Evolutionary conservation across 2,888 invertebrate species (phyloP), one percentile per base, ranked within the genome.

Genomic region (Cremastinae sp.): DNA sequence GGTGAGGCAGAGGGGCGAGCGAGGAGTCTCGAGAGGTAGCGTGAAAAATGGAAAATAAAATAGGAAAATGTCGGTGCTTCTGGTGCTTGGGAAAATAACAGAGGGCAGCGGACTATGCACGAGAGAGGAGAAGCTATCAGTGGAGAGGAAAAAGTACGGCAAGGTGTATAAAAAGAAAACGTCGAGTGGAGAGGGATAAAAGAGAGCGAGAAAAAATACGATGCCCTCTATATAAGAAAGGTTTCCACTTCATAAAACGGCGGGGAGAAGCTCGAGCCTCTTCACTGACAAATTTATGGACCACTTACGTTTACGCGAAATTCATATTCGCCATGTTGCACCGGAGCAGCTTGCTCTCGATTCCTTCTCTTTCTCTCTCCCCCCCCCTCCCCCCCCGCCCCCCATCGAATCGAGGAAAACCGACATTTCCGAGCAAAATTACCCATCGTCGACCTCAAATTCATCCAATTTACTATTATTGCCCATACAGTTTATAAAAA

Each of bases 171-270:
- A 56, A n/a, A 56, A 18, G 38, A 58, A 38, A 22, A 14, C 12
- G 22, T 5, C 28, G 28, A 5, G 28, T 38, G 28, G n/a, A n/a
- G 56, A 8, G 43, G 58, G 51, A 72, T 54, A 43, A 12, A 38
- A 22, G 47, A 18, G 34, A 49, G 47, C 18, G 10, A 49, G 18
- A 34, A 53, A 64, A 74, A 69, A 79, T 72, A 66, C 36, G 59
- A 70, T 64, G 47, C 4, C 61, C 58, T 78, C 64, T 72, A 62
- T 73, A 64, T 73, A 65, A 75, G 73, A 80, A 80, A 79, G 73
- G 72, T 80, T 79, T 79, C 79, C 80, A 77, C 79, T 80, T 79
- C 73, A 80, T 79, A 73, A 79, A 80, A 79, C 72, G 72, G 66
- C 43, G 61, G 45, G 43, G 59, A 43, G 56, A 45, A 65, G 64